Base-by-base conservation (phyloP, 2,888 invertebrate species). In the Mycalesis mineus region DNA sequence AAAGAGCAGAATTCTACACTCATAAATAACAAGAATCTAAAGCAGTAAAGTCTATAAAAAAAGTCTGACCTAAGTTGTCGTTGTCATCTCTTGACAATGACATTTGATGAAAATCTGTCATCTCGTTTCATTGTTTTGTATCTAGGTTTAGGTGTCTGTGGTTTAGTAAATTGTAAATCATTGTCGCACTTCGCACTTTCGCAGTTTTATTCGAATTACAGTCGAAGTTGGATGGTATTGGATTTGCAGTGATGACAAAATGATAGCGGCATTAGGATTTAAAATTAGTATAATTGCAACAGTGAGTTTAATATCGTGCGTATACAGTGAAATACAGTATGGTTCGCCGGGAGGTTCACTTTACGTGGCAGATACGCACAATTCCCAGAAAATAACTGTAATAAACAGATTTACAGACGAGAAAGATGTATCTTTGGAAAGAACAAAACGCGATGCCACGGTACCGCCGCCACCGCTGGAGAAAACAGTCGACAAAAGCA, bases 231-330 rank as follows among this genome's bases (percentile, higher is more conserved):
- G 77, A 68, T 70, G 78, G 72, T 65, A 74, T 70, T 62, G 58
- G 66, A 67, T 62, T 62, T 63, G 86, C 81, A 84, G 85, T 88
- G 84, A 84, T 78, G 67, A 76, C 83, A 89, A 87, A 87, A 89
- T 89, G 89, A 79, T 83, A 72, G 75, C 82, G 72, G 68, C 70
- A 71, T 75, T 82, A 75, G 75, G 78, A 75, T 78, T 75, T 75
- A 70, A 72, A 71, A 69, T 82, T 65, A 70, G 71, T 74, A 73
- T 80, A 63, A 65, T 83, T 68, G 65, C 73, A 67, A 63, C 84
- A 63, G 59, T 84, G 68, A 78, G 69, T 76, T 68, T 80, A 65
- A 66, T 83, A 65, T 73, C 83, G 52, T 76, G 71, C 68, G 79
- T 68, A 50, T 64, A 74, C 65, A 70, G 78, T 65, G 67, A 76